Evolutionary conservation across 1,140 invertebrate genomes (phyloP), one percentile per base, ranked within the genome.

Genomic region (Odontomachus brunneus): DNA sequence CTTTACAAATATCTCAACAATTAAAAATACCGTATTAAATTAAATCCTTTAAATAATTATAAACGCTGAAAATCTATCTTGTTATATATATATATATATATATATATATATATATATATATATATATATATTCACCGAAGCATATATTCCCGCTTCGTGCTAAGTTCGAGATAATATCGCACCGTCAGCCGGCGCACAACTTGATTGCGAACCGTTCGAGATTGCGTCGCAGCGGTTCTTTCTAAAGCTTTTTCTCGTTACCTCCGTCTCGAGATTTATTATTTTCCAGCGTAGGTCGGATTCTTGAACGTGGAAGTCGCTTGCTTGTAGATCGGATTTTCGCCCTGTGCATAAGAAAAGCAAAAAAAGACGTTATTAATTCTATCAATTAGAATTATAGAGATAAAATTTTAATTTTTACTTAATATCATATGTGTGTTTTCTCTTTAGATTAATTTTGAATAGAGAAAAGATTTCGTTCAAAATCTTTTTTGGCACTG

Each of bases 271-370:
- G 67, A 65, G 49, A 53, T 66, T 1, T 17, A 33, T 93, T 94
- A 96, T 92, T 96, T 97, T 87, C 96, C 98, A 85, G 97, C 96
- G 90, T 99, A 99, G 3, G 97, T 99, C 59, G 99, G 99, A 95
- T 99, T 99, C 93, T 99, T 99, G 94, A 99, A 99, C 24, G 98
- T 99, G 26, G 98, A 98, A n/a, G 98, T 99, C 15, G 99, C 99
- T 95, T 99, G 98, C 93, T 98, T 99, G 95, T 99, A 99, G 89
- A 99, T 98, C 69, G 99, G 99, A 96, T 99, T 99, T 93, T 99
- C 98, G 83, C 98, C 98, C 97, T 99, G 94, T 82, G 94, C 38
- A 7, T 44, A 95, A 93, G 89, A 89, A 2, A 1, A 29, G 4
- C 0, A 14, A 57, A 26, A 69, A 55, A 90, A 51, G 89, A 90